A percentile compares a stretch with the other conserved stretches of the same genome.
These are phyloP conservation scores for Acanthurus lineatus DNA, from an alignment of 2,797 vertebrate species.

Conservation along the genomic window DNA sequence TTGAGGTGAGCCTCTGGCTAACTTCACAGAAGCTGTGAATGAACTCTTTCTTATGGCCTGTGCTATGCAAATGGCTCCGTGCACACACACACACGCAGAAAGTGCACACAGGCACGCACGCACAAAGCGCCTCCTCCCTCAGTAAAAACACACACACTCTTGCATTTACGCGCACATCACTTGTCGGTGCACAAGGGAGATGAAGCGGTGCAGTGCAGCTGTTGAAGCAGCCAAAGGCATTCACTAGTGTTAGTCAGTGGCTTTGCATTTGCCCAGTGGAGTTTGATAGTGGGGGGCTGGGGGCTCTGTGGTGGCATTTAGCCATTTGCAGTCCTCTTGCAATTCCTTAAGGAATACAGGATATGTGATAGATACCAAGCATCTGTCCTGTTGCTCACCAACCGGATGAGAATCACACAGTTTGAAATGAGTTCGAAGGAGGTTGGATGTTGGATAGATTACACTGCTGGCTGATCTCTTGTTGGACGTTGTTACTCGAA, in stretches of 20 bases:
- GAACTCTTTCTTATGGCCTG: constrained; percentile 73
- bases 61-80: constrained; percentile 58
- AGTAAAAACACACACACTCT: constrained; percentile 46
- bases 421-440: constrained; percentile 33
- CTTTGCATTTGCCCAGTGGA: constrained; percentile 55
- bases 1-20: constrained; percentile 72
- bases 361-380: constrained; percentile 65
- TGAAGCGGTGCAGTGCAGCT: constrained; percentile 68
- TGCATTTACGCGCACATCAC: constrained; percentile 57
- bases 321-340: constrained; percentile 50
- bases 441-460: constrained; percentile 39
- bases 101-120: constrained; percentile 12
- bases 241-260: constrained; percentile 67
- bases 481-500: constrained; percentile 12
- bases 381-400: constrained; percentile 67
- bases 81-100: constrained; percentile 33
- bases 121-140: constrained; percentile 33
- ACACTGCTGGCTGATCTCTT: constrained; percentile 12
- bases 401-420: constrained; percentile 11
- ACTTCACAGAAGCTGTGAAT: constrained; percentile 72
- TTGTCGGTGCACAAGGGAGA: constrained; percentile 57
- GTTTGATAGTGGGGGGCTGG: not conserved
- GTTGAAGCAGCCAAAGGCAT: constrained; percentile 73
- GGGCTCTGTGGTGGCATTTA: constrained; percentile 20
- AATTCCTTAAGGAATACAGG: constrained; percentile 53